Base-by-base conservation (phyloP, 2,113 vertebrate species). In the Marcusenius ussheri region DNA sequence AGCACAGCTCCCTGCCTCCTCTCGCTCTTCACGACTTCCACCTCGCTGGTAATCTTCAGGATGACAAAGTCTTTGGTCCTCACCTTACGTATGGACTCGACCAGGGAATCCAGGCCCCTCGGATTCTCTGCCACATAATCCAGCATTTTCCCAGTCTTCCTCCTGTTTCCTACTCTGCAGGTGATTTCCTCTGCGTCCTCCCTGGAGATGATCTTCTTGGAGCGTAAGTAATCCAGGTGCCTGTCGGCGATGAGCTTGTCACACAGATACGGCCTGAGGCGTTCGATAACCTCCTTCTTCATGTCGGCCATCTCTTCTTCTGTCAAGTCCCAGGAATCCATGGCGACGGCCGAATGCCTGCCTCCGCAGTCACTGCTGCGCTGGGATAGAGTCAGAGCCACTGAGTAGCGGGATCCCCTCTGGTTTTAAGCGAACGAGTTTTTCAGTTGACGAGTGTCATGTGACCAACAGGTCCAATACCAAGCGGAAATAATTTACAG, bases 101-200 rank as follows among this genome's bases (percentile, higher is more conserved):
- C 62, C 27, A 97, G 91, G 46, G 94, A 93, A 91, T 97, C 96
- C 0, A 97, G 94, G 92, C 96, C 96, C 91, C 94, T 97, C n/a
- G 96, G 97, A 89, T 97, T 96, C 94, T 97, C 96, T 88, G 96
- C 96, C 91, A 97, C 94, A 62, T 96, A 96, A 93, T 97, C 96
- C 94, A 97, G 1, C 86, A 97, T 87, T 91, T 96, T 97, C 87
- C 96, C 97, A 58, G 97, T 95, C 92, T 93, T 96, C 92, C 96
- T 96, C 66, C 95, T 95, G 56, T 95, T 97, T 89, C 95, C 96
- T 53, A 94, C 94, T 93, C 95, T 94, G 90, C 95, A 95, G 92
- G 95, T 95, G 92, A 97, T 97, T 93, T 97, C 97, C 93, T 97
- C 96, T 0, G 96, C 95, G 62, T 97, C 97, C 83, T 97, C 97